phyloP scores from a whole-genome alignment of 2,113 vertebrate genomes.

The Phocoena sinus region DNA sequence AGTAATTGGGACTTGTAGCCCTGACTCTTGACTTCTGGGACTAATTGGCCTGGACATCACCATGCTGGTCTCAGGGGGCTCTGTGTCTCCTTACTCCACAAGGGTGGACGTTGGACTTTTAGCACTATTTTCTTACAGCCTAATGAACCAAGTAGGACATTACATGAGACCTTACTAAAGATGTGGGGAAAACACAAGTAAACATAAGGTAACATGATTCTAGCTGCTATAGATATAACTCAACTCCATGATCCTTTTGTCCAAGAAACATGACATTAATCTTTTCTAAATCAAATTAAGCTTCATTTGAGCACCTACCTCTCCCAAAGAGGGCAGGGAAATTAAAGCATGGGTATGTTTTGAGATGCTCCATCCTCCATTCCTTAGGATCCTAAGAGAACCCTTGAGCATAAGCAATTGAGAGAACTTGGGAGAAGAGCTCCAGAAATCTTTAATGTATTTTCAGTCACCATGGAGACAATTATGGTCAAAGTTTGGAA shows the following conservation, averaged over 20 bases:
- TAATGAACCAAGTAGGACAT: neutral
- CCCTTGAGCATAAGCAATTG: neutral
- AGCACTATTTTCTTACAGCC: neutral
- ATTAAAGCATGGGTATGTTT: neutral
- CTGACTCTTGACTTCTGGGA: neutral
- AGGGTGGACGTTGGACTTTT: neutral
- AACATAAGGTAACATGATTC: neutral
- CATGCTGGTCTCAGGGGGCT: neutral
- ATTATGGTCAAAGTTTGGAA: neutral
- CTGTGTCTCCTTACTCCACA: neutral
- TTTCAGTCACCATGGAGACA: neutral
- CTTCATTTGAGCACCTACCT: neutral
- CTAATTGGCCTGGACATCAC: rapidly evolving
- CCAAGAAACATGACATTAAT: neutral
- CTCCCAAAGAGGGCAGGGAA: neutral
- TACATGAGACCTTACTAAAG: neutral
- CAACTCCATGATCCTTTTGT: neutral
- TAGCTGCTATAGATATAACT: neutral
- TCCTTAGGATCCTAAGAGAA: neutral
- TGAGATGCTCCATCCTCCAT: rapidly evolving
- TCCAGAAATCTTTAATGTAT: neutral
- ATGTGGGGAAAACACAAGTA: neutral
- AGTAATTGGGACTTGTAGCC: neutral
- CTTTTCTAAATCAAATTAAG: slow-evolving; percentile 4
- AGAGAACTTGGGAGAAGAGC: neutral